Evolutionary conservation across 2,113 vertebrate species (phyloP), one percentile per base, ranked within the genome.

Genomic region (Castor canadensis): DNA sequence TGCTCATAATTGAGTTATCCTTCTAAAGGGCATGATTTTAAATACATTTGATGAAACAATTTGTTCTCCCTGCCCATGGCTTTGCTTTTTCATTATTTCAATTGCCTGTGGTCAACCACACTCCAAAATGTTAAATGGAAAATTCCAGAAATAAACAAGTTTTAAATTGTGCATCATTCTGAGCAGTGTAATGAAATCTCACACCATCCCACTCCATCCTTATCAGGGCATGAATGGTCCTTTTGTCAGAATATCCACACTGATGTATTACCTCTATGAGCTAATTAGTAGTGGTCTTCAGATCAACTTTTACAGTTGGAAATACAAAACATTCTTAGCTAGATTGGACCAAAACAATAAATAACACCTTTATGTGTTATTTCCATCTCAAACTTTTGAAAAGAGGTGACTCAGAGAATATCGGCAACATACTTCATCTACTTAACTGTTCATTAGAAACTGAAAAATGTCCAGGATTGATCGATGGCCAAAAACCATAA

Each of bases 311-410:
- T 67, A 56, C 40, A 24, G 2, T 20, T 67, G 32, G 22, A 69
- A 85, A 95, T 88, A 79, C 20, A 71, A 95, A 91, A 79, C 24
- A 69, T 90, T 85, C 67, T 73, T 47, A 76, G 38, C 47, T 82
- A 93, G 17, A 62, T 3, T 83, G 32, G 17, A 66, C 28, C 17
- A 19, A 38, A 54, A 13, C 73, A 66, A 43, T 4, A 69, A n/a
- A 69, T 17, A 45, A 26, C 0, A 69, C 6, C 4, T 49, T 45
- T 80, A 72, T 60, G 38, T 17, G 75, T 93, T 95, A 82, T 69
- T 92, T 71, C 52, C 77, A 87, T 28, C 38, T 90, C 84, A 90
- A 87, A 95, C 26, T 83, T 95, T 87, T 87, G 35, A 80, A 79
- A 73, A 60, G 40, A 91, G n/a, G 4, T 84, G 2, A 60, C 38